A percentile compares a stretch with the other conserved stretches of the same genome.
Conservation (phyloP, 2,797 vertebrate genomes). For the Sylvilagus floridanus region DNA sequence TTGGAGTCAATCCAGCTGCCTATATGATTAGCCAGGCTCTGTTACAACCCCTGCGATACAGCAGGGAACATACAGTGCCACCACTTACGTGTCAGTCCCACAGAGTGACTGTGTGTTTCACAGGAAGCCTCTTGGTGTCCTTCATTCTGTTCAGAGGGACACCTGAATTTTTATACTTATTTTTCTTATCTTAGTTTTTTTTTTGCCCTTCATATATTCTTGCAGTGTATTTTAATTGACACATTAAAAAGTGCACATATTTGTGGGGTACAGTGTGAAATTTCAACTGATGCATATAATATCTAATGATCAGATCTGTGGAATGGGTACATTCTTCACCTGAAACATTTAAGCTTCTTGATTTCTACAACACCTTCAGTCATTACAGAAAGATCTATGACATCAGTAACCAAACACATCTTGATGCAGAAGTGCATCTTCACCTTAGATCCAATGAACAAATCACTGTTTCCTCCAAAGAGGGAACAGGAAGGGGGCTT, state of each 20-base stretch:
- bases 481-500: constrained; percentile 48
- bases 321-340: too few species aligned
- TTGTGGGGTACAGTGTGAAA: too few species aligned
- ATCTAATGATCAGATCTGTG: too few species aligned
- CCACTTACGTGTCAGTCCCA: neutral
- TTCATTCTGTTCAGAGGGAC: neutral
- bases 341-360: too few species aligned
- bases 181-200: neutral
- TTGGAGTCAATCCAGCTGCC: neutral
- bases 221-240: constrained; percentile 4
- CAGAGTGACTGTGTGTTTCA: neutral
- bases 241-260: too few species aligned
- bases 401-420: neutral
- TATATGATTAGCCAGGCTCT: neutral
- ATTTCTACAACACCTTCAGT: neutral
- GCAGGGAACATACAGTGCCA: neutral
- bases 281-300: too few species aligned
- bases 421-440: neutral
- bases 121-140: neutral
- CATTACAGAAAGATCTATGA: neutral
- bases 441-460: neutral
- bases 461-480: neutral
- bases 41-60: neutral
- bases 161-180: neutral
- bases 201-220: neutral